Evolutionary conservation across 2,888 invertebrate genomes (phyloP).

Genomic region (Dimorphilus gyrociliatus): DNA sequence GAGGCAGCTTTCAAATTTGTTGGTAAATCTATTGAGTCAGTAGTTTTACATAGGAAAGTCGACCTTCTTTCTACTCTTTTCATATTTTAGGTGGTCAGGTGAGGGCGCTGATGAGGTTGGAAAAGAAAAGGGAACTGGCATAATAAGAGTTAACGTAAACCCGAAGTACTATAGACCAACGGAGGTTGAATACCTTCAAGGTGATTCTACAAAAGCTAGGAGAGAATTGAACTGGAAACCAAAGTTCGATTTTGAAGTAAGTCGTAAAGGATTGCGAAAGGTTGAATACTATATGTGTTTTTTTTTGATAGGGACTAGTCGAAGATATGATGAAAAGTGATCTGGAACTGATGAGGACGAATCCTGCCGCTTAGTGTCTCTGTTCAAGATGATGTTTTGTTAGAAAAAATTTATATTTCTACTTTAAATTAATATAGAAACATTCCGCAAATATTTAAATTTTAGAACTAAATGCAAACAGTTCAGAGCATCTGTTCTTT

Average conservation of each 20-base stretch:
- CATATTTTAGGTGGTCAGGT: constrained; percentile 59
- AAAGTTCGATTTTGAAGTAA: constrained; percentile 53
- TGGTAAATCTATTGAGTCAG: constrained; percentile 51
- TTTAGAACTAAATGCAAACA: no score
- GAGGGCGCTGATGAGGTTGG: constrained; percentile 65
- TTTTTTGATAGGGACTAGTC: constrained; percentile 53
- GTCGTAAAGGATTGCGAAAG: constrained; percentile 8
- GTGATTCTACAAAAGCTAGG: constrained; percentile 83
- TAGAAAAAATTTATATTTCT: no score
- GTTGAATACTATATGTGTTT: constrained; percentile 4
- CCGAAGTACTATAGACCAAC: constrained; percentile 89
- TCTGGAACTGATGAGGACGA: constrained; percentile 68
- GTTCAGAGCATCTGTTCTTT: no score
- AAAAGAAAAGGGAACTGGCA: constrained; percentile 52
- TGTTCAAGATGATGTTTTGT: no score
- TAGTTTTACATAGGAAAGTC: no score
- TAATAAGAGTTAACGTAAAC: constrained; percentile 69
- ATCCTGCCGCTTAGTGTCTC: constrained; percentile 78
- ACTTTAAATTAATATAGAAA: no score
- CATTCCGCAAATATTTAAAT: no score
- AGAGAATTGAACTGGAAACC: constrained; percentile 71
- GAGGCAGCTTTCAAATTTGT: constrained; percentile 72
- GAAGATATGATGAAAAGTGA: constrained; percentile 87
- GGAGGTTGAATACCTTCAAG: constrained; percentile 81
- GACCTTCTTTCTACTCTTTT: background rate